phyloP scores from a whole-genome alignment of 1,140 invertebrate species.

The Drosophila rufa region DNA sequence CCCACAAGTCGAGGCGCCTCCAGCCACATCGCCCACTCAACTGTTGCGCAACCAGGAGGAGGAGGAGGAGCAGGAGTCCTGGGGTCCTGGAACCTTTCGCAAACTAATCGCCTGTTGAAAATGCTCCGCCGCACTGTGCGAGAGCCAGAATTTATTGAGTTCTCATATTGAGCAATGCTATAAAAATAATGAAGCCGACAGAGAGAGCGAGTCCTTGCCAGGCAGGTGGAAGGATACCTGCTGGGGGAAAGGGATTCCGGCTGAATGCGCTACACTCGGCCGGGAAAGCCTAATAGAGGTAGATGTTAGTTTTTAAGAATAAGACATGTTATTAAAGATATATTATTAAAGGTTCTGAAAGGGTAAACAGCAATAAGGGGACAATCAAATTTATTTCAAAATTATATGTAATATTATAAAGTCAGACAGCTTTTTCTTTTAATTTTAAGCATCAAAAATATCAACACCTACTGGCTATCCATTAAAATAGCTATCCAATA shows the following conservation, averaged over 20 bases:
- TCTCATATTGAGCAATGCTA: slow-evolving; percentile 82
- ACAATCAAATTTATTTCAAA: no score
- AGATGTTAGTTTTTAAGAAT: no score
- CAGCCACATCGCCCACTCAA: slow-evolving; percentile 47
- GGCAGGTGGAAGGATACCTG: slow-evolving; percentile 9
- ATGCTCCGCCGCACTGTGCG: slow-evolving; percentile 56
- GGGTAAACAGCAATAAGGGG: no score
- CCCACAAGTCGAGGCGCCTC: background rate
- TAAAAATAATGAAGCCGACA: slow-evolving; percentile 75
- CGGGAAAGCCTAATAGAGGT: background rate
- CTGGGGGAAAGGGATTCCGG: background rate
- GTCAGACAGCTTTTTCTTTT: no score
- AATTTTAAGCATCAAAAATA: no score
- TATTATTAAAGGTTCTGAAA: no score
- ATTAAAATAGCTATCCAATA: no score
- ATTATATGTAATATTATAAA: no score
- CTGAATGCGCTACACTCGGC: slow-evolving; percentile 7
- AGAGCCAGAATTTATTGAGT: slow-evolving; percentile 77
- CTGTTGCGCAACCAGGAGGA: slow-evolving; percentile 58
- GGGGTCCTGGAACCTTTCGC: slow-evolving; percentile 51
- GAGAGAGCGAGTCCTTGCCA: slow-evolving; percentile 14
- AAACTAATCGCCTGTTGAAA: slow-evolving; percentile 82
- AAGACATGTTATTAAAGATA: background rate
- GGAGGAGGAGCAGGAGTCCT: background rate
- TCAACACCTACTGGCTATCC: no score